Percentiles rank a stretch among this genome's conserved stretches.
Evolutionary conservation across 1,140 invertebrate species (phyloP).

Genomic region (Atta colombica): DNA sequence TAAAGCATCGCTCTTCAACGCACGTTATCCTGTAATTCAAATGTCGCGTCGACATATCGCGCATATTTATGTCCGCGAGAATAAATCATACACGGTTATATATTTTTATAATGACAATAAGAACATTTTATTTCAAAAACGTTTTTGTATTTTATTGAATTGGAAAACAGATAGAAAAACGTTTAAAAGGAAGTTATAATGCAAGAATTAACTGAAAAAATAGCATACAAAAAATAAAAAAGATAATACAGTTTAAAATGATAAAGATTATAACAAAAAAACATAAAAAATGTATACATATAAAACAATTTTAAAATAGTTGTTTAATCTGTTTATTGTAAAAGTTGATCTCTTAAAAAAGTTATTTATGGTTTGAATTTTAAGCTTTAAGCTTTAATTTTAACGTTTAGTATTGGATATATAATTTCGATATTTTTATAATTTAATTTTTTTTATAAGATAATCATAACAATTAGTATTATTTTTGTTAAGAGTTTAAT

Average conservation of each 20-base stretch:
- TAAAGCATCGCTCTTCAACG: not conserved
- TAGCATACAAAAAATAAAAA: not conserved
- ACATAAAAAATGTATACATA: not conserved
- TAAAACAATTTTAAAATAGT: not conserved
- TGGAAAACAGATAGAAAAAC: not conserved
- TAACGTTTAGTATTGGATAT: not conserved
- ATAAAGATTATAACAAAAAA: not conserved
- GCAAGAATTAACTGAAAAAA: not conserved
- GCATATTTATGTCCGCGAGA: not conserved
- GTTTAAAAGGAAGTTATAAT: not conserved
- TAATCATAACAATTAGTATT: not conserved
- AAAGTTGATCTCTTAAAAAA: not conserved
- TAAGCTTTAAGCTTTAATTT: too few species aligned
- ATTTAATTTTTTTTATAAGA: not conserved
- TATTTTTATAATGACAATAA: not conserved
- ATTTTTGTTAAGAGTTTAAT: not conserved
- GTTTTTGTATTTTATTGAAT: not conserved
- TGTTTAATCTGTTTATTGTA: not conserved
- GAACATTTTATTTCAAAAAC: not conserved
- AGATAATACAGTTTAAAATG: not conserved
- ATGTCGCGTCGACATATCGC: not conserved
- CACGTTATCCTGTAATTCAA: not conserved
- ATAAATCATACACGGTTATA: not conserved
- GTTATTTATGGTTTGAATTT: not conserved
- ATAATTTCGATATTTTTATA: not conserved